Conservation (phyloP, 2,888 invertebrate genomes). For the Perithous albicinctus region DNA sequence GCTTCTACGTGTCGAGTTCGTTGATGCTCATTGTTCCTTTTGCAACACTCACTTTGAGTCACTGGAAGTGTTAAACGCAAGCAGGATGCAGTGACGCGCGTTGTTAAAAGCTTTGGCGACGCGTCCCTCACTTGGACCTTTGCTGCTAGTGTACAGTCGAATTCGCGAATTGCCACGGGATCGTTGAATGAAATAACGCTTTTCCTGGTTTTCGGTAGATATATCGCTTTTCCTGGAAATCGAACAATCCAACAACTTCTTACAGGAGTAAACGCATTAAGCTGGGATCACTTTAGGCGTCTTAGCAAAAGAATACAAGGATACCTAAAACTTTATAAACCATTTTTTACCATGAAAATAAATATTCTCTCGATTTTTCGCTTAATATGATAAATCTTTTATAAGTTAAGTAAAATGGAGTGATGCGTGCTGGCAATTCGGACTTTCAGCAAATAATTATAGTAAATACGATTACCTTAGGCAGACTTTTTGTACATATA, state of each 20-base stretch:
- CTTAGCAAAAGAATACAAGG: too few relatives aligned
- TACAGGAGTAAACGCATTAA: too few relatives aligned
- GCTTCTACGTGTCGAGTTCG: constrained; percentile 1
- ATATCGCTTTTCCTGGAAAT: too few relatives aligned
- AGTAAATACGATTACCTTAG: background rate
- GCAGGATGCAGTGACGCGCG: constrained; percentile 5
- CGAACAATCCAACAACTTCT: too few relatives aligned
- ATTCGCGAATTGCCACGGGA: background rate
- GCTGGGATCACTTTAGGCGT: background rate
- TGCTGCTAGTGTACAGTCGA: background rate
- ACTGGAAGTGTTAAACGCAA: constrained; percentile 8
- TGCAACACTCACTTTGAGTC: constrained; percentile 52
- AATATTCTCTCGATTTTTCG: background rate
- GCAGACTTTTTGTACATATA: background rate
- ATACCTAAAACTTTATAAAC: background rate
- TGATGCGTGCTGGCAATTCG: background rate
- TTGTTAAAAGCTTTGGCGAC: constrained; percentile 3
- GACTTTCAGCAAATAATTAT: background rate
- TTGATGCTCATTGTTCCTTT: constrained; percentile 49
- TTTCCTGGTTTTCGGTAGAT: too few relatives aligned
- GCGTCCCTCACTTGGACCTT: background rate
- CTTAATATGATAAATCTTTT: too few relatives aligned
- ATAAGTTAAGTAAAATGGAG: background rate
- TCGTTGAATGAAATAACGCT: background rate
- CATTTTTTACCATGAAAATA: background rate